phyloP scores from a whole-genome alignment of 2,113 vertebrate genomes.

The Tamias sibiricus region DNA sequence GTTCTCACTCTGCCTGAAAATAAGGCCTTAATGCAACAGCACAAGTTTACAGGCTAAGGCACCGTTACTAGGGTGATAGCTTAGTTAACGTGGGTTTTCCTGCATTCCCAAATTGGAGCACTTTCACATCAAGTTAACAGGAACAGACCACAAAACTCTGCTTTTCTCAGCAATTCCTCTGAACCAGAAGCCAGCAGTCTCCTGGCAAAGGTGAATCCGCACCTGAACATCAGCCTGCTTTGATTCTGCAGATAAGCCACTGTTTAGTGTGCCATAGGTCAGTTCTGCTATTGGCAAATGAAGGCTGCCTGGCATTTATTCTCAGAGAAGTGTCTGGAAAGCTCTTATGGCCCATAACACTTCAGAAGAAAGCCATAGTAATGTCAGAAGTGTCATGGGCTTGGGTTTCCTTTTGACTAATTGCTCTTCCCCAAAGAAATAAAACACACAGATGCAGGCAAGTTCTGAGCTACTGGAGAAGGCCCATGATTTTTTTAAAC shows the following conservation, averaged over 20 bases:
- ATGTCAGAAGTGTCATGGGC: background rate
- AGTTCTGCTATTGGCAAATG: background rate
- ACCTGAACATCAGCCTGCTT: background rate
- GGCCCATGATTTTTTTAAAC: background rate
- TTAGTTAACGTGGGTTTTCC: background rate
- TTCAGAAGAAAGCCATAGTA: background rate
- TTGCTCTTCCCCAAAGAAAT: background rate
- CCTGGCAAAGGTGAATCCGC: rapidly evolving
- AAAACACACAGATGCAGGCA: background rate
- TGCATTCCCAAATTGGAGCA: background rate
- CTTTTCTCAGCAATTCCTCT: background rate
- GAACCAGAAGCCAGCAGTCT: background rate
- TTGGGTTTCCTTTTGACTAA: background rate
- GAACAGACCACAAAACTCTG: background rate
- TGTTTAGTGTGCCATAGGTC: background rate
- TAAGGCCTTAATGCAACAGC: background rate
- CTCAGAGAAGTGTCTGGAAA: background rate
- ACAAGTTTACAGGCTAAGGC: background rate
- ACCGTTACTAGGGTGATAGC: background rate
- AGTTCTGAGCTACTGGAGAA: background rate
- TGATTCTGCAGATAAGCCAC: background rate
- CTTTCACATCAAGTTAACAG: background rate
- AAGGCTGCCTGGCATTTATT: background rate
- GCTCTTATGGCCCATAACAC: background rate
- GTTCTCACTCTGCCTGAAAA: background rate